Conservation (phyloP, 2,113 vertebrate genomes). For the Engraulis encrasicolus region DNA sequence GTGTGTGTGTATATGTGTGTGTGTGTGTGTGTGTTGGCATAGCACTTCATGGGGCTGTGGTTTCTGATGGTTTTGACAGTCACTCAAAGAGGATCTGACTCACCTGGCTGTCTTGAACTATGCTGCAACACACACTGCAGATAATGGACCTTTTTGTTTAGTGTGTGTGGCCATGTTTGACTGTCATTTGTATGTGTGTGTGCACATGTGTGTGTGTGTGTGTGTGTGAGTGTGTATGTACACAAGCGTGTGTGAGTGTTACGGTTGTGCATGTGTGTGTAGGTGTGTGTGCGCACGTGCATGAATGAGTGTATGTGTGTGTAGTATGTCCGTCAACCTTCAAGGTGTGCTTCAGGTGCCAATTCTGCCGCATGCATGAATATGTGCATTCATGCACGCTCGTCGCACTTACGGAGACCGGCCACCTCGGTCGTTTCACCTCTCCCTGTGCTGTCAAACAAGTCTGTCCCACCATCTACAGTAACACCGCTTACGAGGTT, state of each 20-base stretch:
- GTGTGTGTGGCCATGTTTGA: neutral
- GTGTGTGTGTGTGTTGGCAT: slow-evolving; percentile 36
- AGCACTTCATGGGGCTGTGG: slow-evolving; percentile 61
- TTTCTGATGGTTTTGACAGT: slow-evolving; percentile 74
- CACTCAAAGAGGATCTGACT: slow-evolving; percentile 59
- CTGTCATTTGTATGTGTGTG: no score
- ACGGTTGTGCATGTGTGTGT: no score
- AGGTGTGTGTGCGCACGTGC: no score
- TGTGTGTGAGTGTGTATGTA: no score
- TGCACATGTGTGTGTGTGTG: no score
- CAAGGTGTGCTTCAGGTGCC: no score
- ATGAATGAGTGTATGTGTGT: no score
- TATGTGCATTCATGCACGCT: slow-evolving; percentile 12
- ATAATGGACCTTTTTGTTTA: slow-evolving; percentile 64
- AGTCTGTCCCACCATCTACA: neutral
- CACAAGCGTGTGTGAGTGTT: no score
- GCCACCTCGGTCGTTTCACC: neutral
- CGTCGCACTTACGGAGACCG: neutral
- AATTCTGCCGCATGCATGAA: neutral
- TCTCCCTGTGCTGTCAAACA: neutral
- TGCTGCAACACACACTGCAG: neutral
- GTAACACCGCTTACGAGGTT: neutral
- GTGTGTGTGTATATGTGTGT: no score
- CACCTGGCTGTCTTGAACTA: slow-evolving; percentile 24
- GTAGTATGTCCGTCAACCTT: no score